Conservation (phyloP, 2,113 vertebrate genomes). For the Centrocercus urophasianus region DNA sequence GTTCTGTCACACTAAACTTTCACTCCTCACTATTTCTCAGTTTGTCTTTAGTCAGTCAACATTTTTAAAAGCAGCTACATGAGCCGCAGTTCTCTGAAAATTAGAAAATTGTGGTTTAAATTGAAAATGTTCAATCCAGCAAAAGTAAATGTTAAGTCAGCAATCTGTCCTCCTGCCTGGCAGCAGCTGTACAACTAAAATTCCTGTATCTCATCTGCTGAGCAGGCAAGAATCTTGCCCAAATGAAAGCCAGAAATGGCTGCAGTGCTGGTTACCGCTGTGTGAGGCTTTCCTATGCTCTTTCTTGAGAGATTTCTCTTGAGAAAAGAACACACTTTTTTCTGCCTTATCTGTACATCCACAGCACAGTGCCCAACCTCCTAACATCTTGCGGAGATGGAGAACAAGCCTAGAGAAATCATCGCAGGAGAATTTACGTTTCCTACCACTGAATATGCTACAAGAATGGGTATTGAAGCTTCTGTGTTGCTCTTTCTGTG, state of each 20-base stretch:
- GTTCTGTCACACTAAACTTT: neutral
- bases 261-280: accelerated
- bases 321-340: neutral
- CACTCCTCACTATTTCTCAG: neutral
- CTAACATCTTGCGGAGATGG: accelerated
- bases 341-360: neutral
- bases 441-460: neutral
- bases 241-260: neutral
- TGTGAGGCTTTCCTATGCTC: neutral
- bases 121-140: neutral
- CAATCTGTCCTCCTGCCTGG: neutral
- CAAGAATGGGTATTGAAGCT: accelerated
- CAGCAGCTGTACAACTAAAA: neutral
- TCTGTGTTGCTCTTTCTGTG: neutral
- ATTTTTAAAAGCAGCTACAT: neutral
- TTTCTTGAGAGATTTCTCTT: neutral
- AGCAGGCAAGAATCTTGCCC: neutral
- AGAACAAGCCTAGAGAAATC: neutral
- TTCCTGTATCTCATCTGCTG: accelerated
- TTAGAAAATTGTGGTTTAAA: neutral
- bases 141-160: accelerated
- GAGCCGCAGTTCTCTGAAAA: neutral
- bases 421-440: neutral
- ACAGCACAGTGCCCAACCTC: neutral
- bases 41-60: neutral